phyloP scores from a whole-genome alignment of 1,140 invertebrate species.

The Argopecten irradians region DNA sequence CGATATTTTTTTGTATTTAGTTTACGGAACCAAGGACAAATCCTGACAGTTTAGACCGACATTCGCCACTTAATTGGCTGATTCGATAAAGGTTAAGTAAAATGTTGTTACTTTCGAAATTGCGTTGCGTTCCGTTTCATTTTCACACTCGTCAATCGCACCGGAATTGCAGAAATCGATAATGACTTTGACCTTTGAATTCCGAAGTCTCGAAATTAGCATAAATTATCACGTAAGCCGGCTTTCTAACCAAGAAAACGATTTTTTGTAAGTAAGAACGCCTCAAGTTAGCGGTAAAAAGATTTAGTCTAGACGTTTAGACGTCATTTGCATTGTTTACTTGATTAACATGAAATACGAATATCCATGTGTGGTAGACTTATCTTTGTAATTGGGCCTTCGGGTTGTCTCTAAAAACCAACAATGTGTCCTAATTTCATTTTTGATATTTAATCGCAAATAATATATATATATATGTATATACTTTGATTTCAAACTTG shows the following conservation, averaged over 20 bases:
- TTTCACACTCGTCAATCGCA: background rate
- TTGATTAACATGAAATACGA: no score
- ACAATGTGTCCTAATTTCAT: no score
- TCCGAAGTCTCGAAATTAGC: background rate
- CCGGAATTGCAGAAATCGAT: background rate
- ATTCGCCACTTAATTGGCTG: background rate
- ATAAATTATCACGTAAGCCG: background rate
- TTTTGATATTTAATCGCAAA: no score
- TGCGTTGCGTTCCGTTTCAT: background rate
- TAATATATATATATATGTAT: no score
- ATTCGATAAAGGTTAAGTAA: background rate
- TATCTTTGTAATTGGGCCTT: no score
- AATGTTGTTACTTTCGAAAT: background rate
- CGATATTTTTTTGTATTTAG: background rate
- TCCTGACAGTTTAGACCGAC: background rate
- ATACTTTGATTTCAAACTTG: no score
- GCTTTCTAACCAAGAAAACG: background rate
- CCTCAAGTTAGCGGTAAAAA: no score
- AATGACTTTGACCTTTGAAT: background rate
- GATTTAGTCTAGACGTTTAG: background rate
- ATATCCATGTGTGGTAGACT: no score
- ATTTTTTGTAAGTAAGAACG: no score
- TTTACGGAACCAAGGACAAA: background rate
- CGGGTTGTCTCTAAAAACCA: no score
- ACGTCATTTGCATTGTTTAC: background rate